These are phyloP conservation scores for Lepeophtheirus salmonis DNA, from an alignment of 1,140 invertebrate species.

Conservation along the genomic window DNA sequence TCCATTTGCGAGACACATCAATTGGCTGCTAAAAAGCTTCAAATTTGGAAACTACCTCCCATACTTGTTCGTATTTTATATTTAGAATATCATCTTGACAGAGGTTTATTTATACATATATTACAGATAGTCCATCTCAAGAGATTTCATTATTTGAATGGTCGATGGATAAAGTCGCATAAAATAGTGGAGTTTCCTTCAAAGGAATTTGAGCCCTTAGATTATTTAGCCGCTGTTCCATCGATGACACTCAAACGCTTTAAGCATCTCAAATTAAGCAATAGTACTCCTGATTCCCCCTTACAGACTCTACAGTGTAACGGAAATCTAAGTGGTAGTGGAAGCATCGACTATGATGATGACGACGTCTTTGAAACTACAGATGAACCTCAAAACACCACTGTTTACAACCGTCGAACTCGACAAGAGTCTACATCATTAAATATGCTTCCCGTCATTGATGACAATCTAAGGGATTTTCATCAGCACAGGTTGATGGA, in stretches of 20 bases:
- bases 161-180: slow-evolving; percentile 78
- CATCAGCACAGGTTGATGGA: slow-evolving; percentile 46
- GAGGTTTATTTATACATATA: slow-evolving; percentile 18
- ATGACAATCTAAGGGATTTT: slow-evolving; percentile 45
- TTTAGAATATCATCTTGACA: too few species aligned
- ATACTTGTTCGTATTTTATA: slow-evolving; percentile 43
- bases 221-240: slow-evolving; percentile 52
- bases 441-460: slow-evolving; percentile 34
- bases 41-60: slow-evolving; percentile 69
- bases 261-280: neutral
- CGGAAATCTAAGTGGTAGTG: neutral
- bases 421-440: neutral
- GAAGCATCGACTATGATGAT: neutral
- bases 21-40: slow-evolving; percentile 63
- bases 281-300: neutral
- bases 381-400: neutral
- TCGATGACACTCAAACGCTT: slow-evolving; percentile 40
- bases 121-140: slow-evolving; percentile 68
- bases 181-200: slow-evolving; percentile 74
- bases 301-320: neutral
- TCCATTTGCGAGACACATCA: slow-evolving; percentile 56
- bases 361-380: neutral
- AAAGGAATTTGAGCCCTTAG: slow-evolving; percentile 57
- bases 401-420: slow-evolving; percentile 2
- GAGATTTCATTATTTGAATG: slow-evolving; percentile 66